phyloP scores from a whole-genome alignment of 2,888 invertebrate genomes.

The Agapostemon virescens region DNA sequence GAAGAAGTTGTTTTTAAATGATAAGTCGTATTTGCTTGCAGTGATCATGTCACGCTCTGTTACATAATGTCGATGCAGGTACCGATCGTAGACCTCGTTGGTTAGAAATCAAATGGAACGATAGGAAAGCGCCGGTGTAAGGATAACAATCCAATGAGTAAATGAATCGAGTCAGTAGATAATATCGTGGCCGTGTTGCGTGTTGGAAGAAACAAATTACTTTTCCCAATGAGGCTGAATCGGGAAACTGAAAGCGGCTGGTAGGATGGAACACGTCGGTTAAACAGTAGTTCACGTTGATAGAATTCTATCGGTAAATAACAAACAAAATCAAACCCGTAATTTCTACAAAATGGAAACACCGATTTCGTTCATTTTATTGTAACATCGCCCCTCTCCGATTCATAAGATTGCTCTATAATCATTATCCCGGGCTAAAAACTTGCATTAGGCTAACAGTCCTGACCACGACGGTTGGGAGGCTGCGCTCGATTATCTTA shows the following conservation, averaged over 20 bases:
- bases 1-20: neutral
- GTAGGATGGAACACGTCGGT: neutral
- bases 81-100: neutral
- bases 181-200: slow-evolving; percentile 42
- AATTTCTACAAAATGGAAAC: neutral
- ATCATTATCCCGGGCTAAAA: slow-evolving; percentile 27
- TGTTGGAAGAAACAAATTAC: slow-evolving; percentile 44
- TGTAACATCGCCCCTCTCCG: neutral
- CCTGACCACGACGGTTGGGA: neutral
- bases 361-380: neutral
- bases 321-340: neutral
- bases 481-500: slow-evolving; percentile 40
- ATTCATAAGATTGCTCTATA: neutral
- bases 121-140: slow-evolving; percentile 16
- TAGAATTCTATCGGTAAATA: neutral
- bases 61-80: neutral
- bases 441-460: slow-evolving; percentile 22
- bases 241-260: slow-evolving; percentile 35
- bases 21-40: neutral
- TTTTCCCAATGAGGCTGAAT: slow-evolving; percentile 49
- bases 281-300: slow-evolving; percentile 12
- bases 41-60: neutral
- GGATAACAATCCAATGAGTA: slow-evolving; percentile 42
- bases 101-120: slow-evolving; percentile 22
- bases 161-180: slow-evolving; percentile 43